phyloP scores from a whole-genome alignment of 2,888 invertebrate species.

The Chelonus formosanus region DNA sequence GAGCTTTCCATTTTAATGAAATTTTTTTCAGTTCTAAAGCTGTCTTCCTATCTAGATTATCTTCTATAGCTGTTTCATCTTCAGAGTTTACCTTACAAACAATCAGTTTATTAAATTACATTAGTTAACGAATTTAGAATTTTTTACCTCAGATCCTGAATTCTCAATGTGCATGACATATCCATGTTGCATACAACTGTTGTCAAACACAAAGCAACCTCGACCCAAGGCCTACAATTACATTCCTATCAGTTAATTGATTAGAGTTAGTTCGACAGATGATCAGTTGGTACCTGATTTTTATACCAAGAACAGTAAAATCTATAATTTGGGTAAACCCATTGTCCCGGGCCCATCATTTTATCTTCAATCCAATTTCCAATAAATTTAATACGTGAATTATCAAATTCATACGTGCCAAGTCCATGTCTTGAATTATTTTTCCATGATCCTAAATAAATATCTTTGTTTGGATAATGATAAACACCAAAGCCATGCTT shows the following conservation, averaged over 20 bases:
- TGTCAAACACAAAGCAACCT: too few species aligned
- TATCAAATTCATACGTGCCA: slow-evolving; percentile 78
- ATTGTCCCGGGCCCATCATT: slow-evolving; percentile 79
- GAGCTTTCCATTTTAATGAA: background rate
- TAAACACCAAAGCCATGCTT: slow-evolving; percentile 82
- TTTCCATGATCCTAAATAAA: slow-evolving; percentile 83
- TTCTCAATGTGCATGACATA: too few species aligned
- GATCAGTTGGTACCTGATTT: slow-evolving; percentile 63
- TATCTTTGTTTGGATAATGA: slow-evolving; percentile 78
- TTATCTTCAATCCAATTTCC: slow-evolving; percentile 81
- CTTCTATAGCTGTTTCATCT: too few species aligned
- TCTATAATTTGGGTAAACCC: slow-evolving; percentile 74
- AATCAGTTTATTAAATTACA: too few species aligned
- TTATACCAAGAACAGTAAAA: slow-evolving; percentile 78
- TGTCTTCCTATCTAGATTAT: too few species aligned
- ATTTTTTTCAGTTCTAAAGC: background rate
- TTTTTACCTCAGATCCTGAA: too few species aligned
- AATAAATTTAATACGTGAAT: slow-evolving; percentile 71
- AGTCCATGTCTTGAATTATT: slow-evolving; percentile 78
- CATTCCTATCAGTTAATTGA: too few species aligned
- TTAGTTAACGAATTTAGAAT: too few species aligned
- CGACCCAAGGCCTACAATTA: too few species aligned
- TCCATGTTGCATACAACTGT: too few species aligned
- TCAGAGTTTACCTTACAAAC: too few species aligned
- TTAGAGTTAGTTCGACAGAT: too few species aligned